phyloP scores from a whole-genome alignment of 2,113 vertebrate genomes.

The Pantherophis guttatus region DNA sequence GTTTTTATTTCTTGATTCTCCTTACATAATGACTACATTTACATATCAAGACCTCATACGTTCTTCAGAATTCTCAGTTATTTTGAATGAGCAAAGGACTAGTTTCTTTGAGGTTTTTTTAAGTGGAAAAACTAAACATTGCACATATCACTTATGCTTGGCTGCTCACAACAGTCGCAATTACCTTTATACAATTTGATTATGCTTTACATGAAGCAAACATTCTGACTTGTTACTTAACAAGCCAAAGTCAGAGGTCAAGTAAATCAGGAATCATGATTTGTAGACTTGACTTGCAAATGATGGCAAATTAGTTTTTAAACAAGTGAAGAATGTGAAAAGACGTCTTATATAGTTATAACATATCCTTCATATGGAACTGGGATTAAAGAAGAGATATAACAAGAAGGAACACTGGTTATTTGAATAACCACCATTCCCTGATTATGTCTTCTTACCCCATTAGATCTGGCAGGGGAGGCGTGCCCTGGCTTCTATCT shows the following conservation, averaged over 20 bases:
- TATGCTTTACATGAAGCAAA: background rate
- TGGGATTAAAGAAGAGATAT: background rate
- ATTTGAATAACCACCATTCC: background rate
- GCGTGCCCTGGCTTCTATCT: background rate
- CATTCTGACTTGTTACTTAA: background rate
- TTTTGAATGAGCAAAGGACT: background rate
- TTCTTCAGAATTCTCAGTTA: background rate
- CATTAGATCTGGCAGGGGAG: background rate
- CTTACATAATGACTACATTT: background rate
- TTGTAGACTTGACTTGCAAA: background rate
- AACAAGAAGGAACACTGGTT: background rate
- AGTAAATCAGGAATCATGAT: background rate
- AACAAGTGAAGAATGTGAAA: background rate
- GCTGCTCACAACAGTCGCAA: background rate
- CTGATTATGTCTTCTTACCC: background rate
- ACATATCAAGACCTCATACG: background rate
- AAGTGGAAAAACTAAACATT: background rate
- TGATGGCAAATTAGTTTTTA: background rate
- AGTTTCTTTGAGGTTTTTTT: background rate
- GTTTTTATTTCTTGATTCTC: background rate
- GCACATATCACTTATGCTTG: background rate
- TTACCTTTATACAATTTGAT: background rate
- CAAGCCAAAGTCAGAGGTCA: background rate
- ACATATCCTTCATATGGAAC: accelerated
- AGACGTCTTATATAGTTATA: background rate